Base-by-base conservation (phyloP, 2,888 invertebrate species). In the Agonopterix heracliana region DNA sequence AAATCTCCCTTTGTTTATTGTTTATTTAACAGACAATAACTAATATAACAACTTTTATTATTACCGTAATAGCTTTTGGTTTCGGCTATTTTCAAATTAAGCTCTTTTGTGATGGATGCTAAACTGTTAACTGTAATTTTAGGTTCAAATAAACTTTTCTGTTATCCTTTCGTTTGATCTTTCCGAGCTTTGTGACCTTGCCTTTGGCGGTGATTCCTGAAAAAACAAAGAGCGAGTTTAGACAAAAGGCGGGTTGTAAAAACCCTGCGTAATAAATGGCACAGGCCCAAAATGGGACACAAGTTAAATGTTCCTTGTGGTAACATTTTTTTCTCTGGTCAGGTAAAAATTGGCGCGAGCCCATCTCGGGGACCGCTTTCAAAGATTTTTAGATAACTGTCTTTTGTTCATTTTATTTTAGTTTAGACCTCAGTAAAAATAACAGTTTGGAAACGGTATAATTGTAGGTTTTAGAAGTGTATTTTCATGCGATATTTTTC, bases 231-330 rank as follows among this genome's bases (percentile, higher is more conserved):
- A 58, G 42, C 50, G 55, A 66, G 12, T 61, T 61, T 68, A 71
- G 72, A 77, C 74, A 76, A 80, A 74, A 66, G 66, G 50, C 54
- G 52, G 51, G 47, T 60, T 53, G 68, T 54, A 68, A 68, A 80
- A 74, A 73, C 63, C 53, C 54, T 51, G 45, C 45, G 59, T 73
- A 78, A 83, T 76, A 83, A 81, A 83, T 78, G 80, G 73, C 67
- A 69, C 64, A 66, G 64, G 51, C 67, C 71, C 60, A 62, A 70
- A 48, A 72, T 66, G 68, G 74, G 73, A 69, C 71, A 67, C 58
- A 60, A 67, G 66, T 67, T 64, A 70, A 75, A 76, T 71, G 66
- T 63, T 52, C 59, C 53, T 63, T 68, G 71, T 55, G 69, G 72
- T 64, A 62, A 62, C 40, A 40, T 40, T 61, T 68, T 74, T 71